Base-by-base conservation (phyloP, 2,888 invertebrate genomes). In the Cephalotes varians region DNA sequence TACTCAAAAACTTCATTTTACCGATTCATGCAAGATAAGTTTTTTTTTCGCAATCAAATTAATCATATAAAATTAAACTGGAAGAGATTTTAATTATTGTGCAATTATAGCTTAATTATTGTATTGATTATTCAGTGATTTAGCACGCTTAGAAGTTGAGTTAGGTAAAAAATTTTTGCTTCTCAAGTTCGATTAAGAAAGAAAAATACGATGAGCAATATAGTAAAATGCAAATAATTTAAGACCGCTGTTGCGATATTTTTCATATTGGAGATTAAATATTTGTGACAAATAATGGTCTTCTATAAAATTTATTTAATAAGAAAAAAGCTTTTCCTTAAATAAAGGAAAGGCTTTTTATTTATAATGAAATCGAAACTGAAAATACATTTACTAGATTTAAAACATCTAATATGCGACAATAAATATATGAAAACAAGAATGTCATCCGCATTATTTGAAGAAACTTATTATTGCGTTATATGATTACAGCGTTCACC, bases 401-500 rank as follows among this genome's bases (percentile, higher is more conserved):
- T 51, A 31, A 69, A 51, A 51, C 10, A 69, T 21, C 18, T 3
- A 21, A 18, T 21, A 37, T 0, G 31, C 25, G 49, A 49, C 5
- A 31, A n/a, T 21, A 58, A 58, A 54, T n/a, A 72, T 28, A 56
- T 40, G 2, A 44, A 40, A 15, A 5, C n/a, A 58, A 47, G 1
- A 1, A 7, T 73, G 6, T 37, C 7, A 51, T 69, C 1, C 10
- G 5, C 1, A 25, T 65, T 31, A 28, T 56, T 40, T 40, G 2
- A 44, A 31, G 40, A n/a, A 28, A 73, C 58, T 58, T 44, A 73
- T 60, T 58, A 60, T 58, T 58, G 21, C 44, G 44, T 31, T n/a
- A 51, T 25, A 37, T 37, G 34, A 69, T 64, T 69, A 49, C 51
- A 64, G 49, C 51, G 74, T 51, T 76, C n/a, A 25, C 64, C 74